Evolutionary conservation across 2,888 invertebrate genomes (phyloP), one percentile per base, ranked within the genome.

Genomic region (Celastrina argiolus): DNA sequence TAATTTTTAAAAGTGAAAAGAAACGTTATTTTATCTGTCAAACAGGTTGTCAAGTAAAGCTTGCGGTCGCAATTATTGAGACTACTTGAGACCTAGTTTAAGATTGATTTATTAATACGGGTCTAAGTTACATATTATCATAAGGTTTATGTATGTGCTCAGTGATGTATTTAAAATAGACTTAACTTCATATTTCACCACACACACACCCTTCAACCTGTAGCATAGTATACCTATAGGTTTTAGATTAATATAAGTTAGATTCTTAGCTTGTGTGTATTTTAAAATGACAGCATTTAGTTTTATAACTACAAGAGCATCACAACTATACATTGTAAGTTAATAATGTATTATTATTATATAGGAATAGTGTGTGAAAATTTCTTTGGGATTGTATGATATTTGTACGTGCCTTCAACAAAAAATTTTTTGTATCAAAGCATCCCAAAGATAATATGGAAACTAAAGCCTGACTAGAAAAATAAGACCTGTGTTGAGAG

Each of bases 261-360:
- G 4, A 2, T 56, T 8, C 34, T 22, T 61, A 61, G 39, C 16
- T 10, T 34, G 34, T 36, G 34, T 59, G 59, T 59, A 34, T 18
- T 34, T 39, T 61, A 16, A 56, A 61, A 36, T 18, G 61, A 36
- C 61, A 39, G 61, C 61, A 61, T 61, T 61, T 61, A 39, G 18
- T 18, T 36, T 39, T 34, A 34, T 34, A 22, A 61, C 28, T 12
- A 56, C 61, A 22, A 36, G 39, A 36, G 8, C 36, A 61, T 61
- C 61, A 61, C 61, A 61, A 61, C 61, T 36, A 39, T 39, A 39
- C 39, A 61, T 61, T 59, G 31, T 59, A 61, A 61, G 59, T 34
- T 8, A 45, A 45, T 59, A 59, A 36, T 34, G 59, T 59, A 59
- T 34, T 59, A 36, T 31, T 59, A 59, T 18, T 34, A 36, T 31